A percentile compares a stretch with the other conserved stretches of the same genome.
Evolutionary conservation across 2,888 invertebrate species (phyloP).

Genomic region (Hemaris fuciformis): DNA sequence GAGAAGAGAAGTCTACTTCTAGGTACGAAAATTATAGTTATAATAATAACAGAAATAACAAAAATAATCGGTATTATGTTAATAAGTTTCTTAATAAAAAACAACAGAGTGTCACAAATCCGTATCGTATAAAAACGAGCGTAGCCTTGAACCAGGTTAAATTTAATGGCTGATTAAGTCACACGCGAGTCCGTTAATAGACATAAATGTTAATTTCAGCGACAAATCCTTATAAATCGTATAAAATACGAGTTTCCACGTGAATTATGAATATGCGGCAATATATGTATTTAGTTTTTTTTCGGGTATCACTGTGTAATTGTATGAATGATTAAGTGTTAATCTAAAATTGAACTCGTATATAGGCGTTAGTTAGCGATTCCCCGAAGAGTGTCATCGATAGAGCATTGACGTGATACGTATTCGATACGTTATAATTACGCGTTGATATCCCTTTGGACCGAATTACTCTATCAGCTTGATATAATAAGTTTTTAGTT

Average conservation of each 20-base stretch:
- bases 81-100: neutral
- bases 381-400: constrained; percentile 1
- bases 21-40: constrained; percentile 41
- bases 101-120: neutral
- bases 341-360: neutral
- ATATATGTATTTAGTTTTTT: no score
- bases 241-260: neutral
- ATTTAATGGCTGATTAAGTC: neutral
- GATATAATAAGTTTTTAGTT: neutral
- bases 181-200: neutral
- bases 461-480: neutral
- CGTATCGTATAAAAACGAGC: neutral
- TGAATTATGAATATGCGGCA: neutral
- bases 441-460: neutral
- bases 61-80: neutral
- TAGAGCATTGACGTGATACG: neutral
- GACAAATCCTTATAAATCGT: neutral
- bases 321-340: neutral
- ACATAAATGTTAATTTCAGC: neutral
- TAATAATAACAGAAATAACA: neutral
- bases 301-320: neutral
- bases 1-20: constrained; percentile 60
- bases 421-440: constrained; percentile 15
- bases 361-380: neutral
- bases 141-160: neutral